Conservation (phyloP, 1,140 invertebrate genomes). For the Tribolium madens region DNA sequence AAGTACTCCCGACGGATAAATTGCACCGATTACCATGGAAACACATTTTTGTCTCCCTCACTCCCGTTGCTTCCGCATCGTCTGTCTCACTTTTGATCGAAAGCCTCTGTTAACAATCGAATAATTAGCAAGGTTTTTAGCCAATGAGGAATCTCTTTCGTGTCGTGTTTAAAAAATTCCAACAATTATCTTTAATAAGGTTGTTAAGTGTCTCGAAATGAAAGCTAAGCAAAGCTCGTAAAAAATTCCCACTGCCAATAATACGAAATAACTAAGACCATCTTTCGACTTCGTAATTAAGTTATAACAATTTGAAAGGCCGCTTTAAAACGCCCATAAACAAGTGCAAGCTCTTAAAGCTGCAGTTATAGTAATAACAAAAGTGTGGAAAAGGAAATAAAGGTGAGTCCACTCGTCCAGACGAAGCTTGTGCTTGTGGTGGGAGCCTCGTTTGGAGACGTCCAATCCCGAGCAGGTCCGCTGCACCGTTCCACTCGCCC, state of each 20-base stretch:
- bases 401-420: slow-evolving; percentile 47
- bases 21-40: slow-evolving; percentile 26
- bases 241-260: slow-evolving; percentile 41
- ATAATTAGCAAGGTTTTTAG: neutral
- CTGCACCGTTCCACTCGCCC: slow-evolving; percentile 53
- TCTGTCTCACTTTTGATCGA: neutral
- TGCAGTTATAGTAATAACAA: slow-evolving; percentile 61
- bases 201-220: slow-evolving; percentile 21
- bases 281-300: slow-evolving; percentile 59
- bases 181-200: slow-evolving; percentile 7
- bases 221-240: slow-evolving; percentile 32
- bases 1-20: slow-evolving; percentile 35
- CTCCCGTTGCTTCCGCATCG: neutral
- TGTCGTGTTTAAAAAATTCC: neutral
- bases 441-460: slow-evolving; percentile 42
- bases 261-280: slow-evolving; percentile 51
- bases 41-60: neutral
- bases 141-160: neutral
- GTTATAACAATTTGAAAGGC: slow-evolving; percentile 63
- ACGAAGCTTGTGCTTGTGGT: slow-evolving; percentile 25
- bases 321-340: slow-evolving; percentile 62
- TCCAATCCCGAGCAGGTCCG: slow-evolving; percentile 42
- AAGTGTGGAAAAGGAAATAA: slow-evolving; percentile 60
- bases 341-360: slow-evolving; percentile 62
- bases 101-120: neutral